A percentile compares a stretch with the other conserved stretches of the same genome.
phyloP scores from a whole-genome alignment of 2,113 vertebrate genomes.

The Toxostoma redivivum region DNA sequence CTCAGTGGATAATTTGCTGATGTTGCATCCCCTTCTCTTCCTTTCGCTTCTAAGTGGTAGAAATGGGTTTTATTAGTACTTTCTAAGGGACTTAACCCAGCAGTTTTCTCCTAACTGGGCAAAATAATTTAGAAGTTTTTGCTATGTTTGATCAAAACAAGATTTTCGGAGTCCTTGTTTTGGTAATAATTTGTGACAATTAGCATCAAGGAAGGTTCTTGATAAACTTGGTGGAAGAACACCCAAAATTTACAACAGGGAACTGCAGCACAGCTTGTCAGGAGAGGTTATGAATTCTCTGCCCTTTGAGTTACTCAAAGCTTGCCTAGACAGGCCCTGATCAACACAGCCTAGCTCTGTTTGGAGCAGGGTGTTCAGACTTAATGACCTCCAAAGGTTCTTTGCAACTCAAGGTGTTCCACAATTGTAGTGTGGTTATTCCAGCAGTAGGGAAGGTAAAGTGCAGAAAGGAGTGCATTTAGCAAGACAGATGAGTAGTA shows the following conservation, averaged over 20 bases:
- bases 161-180: background rate
- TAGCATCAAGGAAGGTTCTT: background rate
- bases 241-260: background rate
- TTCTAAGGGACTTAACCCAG: background rate
- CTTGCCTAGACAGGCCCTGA: background rate
- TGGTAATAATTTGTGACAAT: background rate
- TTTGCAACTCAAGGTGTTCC: background rate
- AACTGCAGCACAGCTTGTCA: background rate
- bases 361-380: background rate
- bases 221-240: background rate
- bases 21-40: conserved; percentile 24
- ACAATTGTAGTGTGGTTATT: background rate
- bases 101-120: background rate
- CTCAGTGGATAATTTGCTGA: background rate
- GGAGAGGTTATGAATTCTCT: background rate
- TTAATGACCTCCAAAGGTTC: background rate
- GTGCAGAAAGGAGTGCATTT: background rate
- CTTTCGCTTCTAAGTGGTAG: conserved; percentile 39
- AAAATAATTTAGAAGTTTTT: background rate
- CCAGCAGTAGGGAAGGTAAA: background rate
- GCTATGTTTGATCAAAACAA: background rate
- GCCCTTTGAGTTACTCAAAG: background rate
- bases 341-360: background rate
- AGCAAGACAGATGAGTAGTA: background rate
- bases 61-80: background rate